These are phyloP conservation scores for Ceyx margarethae DNA, from an alignment of 2,113 vertebrate genomes.

Conservation along the genomic window DNA sequence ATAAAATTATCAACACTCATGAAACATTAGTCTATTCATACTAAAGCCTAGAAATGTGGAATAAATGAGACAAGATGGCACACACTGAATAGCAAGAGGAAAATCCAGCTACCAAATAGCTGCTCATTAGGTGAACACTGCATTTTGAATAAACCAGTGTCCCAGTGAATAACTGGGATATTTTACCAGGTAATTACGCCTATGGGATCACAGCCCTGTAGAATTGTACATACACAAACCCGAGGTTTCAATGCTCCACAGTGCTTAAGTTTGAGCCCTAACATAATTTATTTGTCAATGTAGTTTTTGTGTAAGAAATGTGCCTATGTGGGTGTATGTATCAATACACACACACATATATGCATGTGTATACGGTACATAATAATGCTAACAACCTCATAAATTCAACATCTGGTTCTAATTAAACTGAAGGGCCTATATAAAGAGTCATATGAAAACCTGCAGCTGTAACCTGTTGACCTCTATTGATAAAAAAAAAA, in stretches of 20 bases:
- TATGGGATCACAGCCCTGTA: background rate
- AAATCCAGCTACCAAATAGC: background rate
- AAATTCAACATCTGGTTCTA: conserved; percentile 78
- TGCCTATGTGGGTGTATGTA: background rate
- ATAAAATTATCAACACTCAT: conserved; percentile 56
- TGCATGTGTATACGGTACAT: conserved; percentile 26
- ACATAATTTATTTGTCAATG: background rate
- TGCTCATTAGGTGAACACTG: background rate
- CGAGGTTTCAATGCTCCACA: background rate
- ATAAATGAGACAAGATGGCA: conserved; percentile 41
- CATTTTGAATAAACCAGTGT: background rate
- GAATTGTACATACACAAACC: background rate
- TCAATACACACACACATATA: background rate
- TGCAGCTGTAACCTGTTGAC: conserved; percentile 72
- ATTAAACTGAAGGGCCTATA: conserved; percentile 68
- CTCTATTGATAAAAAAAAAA: conserved; percentile 68
- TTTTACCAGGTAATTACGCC: background rate
- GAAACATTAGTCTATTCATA: conserved; percentile 38
- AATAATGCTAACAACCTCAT: conserved; percentile 57
- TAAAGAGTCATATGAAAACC: conserved; percentile 60
- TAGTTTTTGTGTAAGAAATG: background rate
- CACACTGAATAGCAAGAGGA: background rate
- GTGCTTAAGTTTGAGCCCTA: background rate
- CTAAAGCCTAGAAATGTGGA: background rate
- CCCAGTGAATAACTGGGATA: background rate